Conservation (phyloP, 2,888 invertebrate species). For the Eupithecia exiguata region DNA sequence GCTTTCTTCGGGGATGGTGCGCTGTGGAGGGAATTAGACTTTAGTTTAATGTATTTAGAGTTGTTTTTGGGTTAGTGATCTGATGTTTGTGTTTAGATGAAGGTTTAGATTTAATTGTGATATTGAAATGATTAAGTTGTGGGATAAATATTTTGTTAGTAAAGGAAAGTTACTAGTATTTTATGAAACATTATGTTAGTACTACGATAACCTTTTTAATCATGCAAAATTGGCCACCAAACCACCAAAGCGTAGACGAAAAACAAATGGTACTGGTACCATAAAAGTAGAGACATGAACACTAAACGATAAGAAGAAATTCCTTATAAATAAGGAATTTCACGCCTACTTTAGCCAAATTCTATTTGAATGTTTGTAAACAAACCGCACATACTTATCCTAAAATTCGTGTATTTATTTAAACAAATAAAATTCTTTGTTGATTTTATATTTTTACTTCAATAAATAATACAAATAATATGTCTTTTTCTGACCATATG, state of each 20-base stretch:
- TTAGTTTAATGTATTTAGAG: constrained; percentile 21
- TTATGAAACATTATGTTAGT: not conserved
- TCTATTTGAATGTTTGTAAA: too few relatives aligned
- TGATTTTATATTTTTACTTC: too few relatives aligned
- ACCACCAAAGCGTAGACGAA: not conserved
- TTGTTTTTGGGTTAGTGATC: constrained; percentile 21
- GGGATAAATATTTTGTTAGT: not conserved
- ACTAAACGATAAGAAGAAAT: too few relatives aligned
- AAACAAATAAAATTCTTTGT: too few relatives aligned
- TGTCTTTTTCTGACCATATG: too few relatives aligned
- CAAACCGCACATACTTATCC: too few relatives aligned
- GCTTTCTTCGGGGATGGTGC: constrained; percentile 77
- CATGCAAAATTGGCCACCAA: not conserved
- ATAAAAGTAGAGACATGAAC: not conserved
- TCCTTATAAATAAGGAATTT: not conserved
- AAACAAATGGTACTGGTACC: not conserved
- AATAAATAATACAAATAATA: too few relatives aligned
- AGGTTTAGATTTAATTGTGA: not conserved
- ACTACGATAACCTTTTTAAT: not conserved
- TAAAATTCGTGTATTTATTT: too few relatives aligned
- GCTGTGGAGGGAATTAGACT: constrained; percentile 53
- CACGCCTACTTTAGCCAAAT: not conserved
- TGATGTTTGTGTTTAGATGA: not conserved
- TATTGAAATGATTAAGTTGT: not conserved
- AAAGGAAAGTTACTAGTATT: not conserved